Conservation (phyloP, 2,113 vertebrate genomes). For the Maccullochella peelii region DNA sequence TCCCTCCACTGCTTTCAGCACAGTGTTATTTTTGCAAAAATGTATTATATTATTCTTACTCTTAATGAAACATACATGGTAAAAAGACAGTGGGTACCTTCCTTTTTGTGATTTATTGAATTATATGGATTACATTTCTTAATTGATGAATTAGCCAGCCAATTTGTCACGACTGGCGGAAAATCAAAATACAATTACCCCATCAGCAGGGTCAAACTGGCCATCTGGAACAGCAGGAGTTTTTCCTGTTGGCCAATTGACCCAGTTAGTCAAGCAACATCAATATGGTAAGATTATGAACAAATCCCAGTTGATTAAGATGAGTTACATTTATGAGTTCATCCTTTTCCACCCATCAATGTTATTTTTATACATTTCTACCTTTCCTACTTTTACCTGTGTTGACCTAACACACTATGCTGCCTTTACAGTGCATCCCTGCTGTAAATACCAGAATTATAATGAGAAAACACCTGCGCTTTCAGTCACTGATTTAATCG, state of each 20-base stretch:
- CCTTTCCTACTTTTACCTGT: neutral
- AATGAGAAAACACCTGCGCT: neutral
- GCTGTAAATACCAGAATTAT: neutral
- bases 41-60: neutral
- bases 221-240: slow-evolving; percentile 30
- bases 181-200: slow-evolving; percentile 25
- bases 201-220: neutral
- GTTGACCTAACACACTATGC: neutral
- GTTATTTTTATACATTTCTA: neutral
- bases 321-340: neutral
- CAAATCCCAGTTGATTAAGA: slow-evolving; percentile 1
- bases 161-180: neutral
- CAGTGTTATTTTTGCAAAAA: neutral
- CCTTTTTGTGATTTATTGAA: neutral
- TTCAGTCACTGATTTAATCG: neutral
- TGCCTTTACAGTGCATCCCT: neutral
- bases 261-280: slow-evolving; percentile 14
- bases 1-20: neutral
- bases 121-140: neutral
- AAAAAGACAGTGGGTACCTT: neutral
- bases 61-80: neutral
- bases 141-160: neutral
- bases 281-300: slow-evolving; percentile 11
- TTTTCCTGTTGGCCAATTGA: slow-evolving; percentile 30
- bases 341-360: neutral